Evolutionary conservation across 2,113 vertebrate species (phyloP).

Genomic region (Pseudolaguvia tuberculata): DNA sequence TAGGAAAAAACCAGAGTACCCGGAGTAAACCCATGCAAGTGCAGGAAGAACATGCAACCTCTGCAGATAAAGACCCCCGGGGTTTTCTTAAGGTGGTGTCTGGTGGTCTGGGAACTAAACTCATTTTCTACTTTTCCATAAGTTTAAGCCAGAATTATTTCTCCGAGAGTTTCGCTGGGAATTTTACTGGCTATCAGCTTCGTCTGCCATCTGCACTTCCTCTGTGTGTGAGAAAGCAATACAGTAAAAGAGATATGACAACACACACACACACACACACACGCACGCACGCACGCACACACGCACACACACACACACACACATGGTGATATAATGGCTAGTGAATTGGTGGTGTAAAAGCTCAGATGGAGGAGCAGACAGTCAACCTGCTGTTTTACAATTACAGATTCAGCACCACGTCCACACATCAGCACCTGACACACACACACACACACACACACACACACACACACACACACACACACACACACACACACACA

Average conservation of each 20-base stretch:
- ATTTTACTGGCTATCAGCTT: slow-evolving; percentile 78
- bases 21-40: too few relatives aligned
- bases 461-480: background rate
- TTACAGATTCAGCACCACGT: slow-evolving; percentile 16
- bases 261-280: slow-evolving; percentile 47
- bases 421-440: background rate
- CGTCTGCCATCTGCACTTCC: slow-evolving; percentile 74
- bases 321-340: slow-evolving; percentile 22
- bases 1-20: too few relatives aligned
- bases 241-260: slow-evolving; percentile 56
- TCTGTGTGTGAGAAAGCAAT: slow-evolving; percentile 21
- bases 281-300: background rate
- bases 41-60: too few relatives aligned
- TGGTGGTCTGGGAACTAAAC: too few relatives aligned
- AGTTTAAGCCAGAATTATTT: too few relatives aligned
- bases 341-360: slow-evolving; percentile 5
- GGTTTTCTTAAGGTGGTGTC: too few relatives aligned
- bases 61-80: too few relatives aligned
- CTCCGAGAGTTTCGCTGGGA: background rate
- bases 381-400: slow-evolving; percentile 22
- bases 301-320: background rate
- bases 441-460: background rate
- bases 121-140: too few relatives aligned
- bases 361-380: background rate
- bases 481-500: too few relatives aligned